phyloP scores from a whole-genome alignment of 2,888 invertebrate genomes.

The Tortrix viridana region DNA sequence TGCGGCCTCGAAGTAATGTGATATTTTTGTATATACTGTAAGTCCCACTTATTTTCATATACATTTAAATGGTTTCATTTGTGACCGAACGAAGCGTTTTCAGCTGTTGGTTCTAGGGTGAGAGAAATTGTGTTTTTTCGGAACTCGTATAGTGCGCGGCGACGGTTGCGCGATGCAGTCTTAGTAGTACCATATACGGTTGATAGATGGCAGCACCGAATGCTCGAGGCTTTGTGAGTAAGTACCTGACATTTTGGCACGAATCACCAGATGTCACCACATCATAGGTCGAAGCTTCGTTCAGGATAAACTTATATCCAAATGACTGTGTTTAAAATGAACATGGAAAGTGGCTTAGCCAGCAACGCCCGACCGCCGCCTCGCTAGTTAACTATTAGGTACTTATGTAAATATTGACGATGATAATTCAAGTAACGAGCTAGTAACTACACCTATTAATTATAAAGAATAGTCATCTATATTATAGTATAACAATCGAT shows the following conservation, averaged over 20 bases:
- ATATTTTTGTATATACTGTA: slow-evolving; percentile 85
- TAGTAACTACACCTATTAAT: slow-evolving; percentile 62
- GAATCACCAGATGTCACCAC: not conserved
- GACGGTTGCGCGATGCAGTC: slow-evolving; percentile 16
- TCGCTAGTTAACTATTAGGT: slow-evolving; percentile 62
- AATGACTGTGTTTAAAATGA: too few relatives aligned
- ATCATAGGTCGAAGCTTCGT: too few relatives aligned
- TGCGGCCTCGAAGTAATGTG: slow-evolving; percentile 85
- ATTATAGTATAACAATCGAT: slow-evolving; percentile 59
- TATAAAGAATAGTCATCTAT: slow-evolving; percentile 71
- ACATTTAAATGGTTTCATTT: slow-evolving; percentile 83
- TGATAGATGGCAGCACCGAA: slow-evolving; percentile 35
- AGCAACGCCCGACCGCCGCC: slow-evolving; percentile 43
- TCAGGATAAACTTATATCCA: too few relatives aligned
- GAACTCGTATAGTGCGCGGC: slow-evolving; percentile 51
- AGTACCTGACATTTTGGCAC: slow-evolving; percentile 9
- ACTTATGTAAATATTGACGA: slow-evolving; percentile 78
- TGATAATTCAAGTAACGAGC: slow-evolving; percentile 67
- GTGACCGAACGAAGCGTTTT: slow-evolving; percentile 71
- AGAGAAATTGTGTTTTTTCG: slow-evolving; percentile 55
- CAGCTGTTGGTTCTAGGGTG: slow-evolving; percentile 63
- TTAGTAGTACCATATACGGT: not conserved
- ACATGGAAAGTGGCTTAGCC: not conserved
- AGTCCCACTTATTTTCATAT: slow-evolving; percentile 84
- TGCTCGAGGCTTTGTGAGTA: not conserved